Base-by-base conservation (phyloP, 2,888 invertebrate genomes). In the Eumacrocentrus americanus region DNA sequence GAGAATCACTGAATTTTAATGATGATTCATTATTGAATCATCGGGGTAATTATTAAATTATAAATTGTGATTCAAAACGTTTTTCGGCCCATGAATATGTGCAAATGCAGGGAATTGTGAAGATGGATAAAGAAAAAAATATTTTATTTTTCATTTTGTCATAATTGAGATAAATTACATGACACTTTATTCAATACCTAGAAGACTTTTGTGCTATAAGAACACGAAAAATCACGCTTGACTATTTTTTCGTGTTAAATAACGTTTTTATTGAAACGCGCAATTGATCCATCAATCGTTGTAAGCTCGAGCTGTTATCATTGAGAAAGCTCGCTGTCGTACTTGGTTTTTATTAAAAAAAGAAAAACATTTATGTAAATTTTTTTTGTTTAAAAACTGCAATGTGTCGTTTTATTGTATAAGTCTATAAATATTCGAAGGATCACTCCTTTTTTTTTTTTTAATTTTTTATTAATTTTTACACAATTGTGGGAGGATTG, bases 11-110 rank as follows among this genome's bases (percentile, higher is more conserved):
- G 23, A 25, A 46, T 23, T 37, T 38, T 12, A 34, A 18, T 35
- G 20, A 50, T 16, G 11, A n/a, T n/a, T n/a, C n/a, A n/a, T n/a
- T 16, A n/a, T 50, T 34, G 34, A 50, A 50, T 50, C 20, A 18
- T 18, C 16, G 25, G 16, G 11, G 3, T 20, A 35, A 35, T 29
- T 29, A 29, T 37, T 12, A 37, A 34, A 51, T 37, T 52, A 52
- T 48, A 52, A 18, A 37, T 52, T 18, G 38, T 34, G 54, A 56
- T 25, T 52, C 40, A 56, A 58, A 59, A 54, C 51, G 58, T 61
- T 58, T 58, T 62, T 65, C 62, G 61, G 29, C 60, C 57, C 50
- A 46, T 56, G 56, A 22, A 53, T 47, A 54, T 40, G 51, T 44
- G 51, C 34, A 55, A 55, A 60, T 58, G n/a, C 42, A 22, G 42